Evolutionary conservation across 2,113 vertebrate species (phyloP).

Genomic region (Todiramphus chloris): DNA sequence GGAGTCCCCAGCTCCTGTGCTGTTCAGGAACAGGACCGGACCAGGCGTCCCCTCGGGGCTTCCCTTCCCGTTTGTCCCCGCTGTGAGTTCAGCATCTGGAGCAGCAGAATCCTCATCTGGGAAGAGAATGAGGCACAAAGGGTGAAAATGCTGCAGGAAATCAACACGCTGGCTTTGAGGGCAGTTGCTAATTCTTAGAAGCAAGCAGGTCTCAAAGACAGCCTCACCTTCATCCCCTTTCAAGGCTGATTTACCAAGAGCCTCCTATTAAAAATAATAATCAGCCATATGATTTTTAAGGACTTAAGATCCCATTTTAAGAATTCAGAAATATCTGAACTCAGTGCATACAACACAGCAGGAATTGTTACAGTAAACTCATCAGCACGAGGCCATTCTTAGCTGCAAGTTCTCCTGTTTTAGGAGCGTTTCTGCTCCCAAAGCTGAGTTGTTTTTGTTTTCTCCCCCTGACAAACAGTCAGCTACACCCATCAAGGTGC

Average conservation of each 20-base stretch:
- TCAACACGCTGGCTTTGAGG: neutral
- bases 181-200: neutral
- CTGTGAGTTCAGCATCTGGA: conserved; percentile 65
- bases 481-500: neutral
- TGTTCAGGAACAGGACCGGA: conserved; percentile 62
- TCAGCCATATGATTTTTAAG: neutral
- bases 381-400: accelerated
- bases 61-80: conserved; percentile 67
- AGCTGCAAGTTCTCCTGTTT: neutral
- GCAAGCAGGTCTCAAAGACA: neutral
- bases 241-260: accelerated
- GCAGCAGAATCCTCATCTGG: conserved; percentile 73
- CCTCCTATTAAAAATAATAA: neutral
- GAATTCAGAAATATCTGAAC: no score
- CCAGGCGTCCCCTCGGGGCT: conserved; percentile 54
- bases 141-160: neutral
- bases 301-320: neutral
- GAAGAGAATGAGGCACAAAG: neutral
- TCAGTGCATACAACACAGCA: neutral
- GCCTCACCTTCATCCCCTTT: neutral
- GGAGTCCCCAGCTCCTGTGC: conserved; percentile 31
- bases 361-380: neutral
- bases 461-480: neutral
- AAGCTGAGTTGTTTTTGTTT: neutral
- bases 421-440: neutral